These are phyloP conservation scores for Mustela nigripes DNA, from an alignment of 2,113 vertebrate species.

Conservation along the genomic window DNA sequence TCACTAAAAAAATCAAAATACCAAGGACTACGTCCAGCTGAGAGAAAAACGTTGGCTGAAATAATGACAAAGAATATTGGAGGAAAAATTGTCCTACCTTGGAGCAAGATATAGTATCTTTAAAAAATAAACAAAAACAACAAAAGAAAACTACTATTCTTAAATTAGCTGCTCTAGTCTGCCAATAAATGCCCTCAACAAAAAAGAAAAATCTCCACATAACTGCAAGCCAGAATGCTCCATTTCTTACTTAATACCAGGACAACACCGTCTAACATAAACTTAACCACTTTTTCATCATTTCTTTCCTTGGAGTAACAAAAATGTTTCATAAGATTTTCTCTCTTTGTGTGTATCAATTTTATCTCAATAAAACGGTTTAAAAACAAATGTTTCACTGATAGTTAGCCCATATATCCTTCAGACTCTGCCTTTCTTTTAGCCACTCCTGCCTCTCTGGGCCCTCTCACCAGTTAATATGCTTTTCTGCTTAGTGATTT, in stretches of 20 bases:
- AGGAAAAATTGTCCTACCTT: neutral
- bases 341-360: neutral
- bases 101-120: neutral
- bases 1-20: neutral
- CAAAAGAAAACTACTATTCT: neutral
- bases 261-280: neutral
- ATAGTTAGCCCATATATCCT: neutral
- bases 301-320: neutral
- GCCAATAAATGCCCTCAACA: neutral
- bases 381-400: neutral
- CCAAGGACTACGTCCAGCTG: neutral
- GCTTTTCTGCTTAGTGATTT: neutral
- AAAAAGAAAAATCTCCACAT: neutral
- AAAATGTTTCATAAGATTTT: neutral
- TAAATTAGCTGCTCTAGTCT: neutral
- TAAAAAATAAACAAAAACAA: neutral
- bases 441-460: neutral
- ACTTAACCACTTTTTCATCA: neutral
- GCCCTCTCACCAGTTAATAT: neutral
- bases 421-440: neutral
- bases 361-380: neutral
- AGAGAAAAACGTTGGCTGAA: neutral
- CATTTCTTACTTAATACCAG: neutral
- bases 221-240: neutral
- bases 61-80: neutral